phyloP scores from a whole-genome alignment of 1,140 invertebrate genomes.

The Sinella curviseta region DNA sequence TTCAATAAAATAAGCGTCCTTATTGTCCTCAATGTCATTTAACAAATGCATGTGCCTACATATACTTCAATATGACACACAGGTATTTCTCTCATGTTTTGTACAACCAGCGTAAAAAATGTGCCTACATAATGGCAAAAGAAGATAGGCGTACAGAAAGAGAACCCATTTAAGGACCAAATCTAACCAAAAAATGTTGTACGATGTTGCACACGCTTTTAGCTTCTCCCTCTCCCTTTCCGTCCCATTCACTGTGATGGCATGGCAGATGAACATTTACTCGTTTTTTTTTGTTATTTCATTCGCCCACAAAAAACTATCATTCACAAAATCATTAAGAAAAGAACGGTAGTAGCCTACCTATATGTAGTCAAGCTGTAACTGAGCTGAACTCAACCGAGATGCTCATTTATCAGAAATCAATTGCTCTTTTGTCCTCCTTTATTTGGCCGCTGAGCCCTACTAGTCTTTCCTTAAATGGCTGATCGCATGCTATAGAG shows the following conservation, averaged over 20 bases:
- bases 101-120: no score
- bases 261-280: not conserved
- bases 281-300: not conserved
- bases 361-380: not conserved
- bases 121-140: no score
- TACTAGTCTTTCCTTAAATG: constrained; percentile 14
- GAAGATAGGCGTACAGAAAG: no score
- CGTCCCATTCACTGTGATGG: not conserved
- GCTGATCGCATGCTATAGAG: not conserved
- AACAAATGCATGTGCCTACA: not conserved
- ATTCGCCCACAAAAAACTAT: constrained; percentile 17
- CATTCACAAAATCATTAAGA: not conserved
- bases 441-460: constrained; percentile 4
- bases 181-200: not conserved
- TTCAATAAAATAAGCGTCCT: constrained; percentile 9
- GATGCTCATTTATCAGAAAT: constrained; percentile 25
- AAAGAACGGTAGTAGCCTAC: not conserved
- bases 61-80: not conserved
- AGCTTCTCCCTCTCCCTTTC: not conserved
- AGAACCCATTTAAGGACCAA: not conserved
- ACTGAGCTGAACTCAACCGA: no score
- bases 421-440: constrained; percentile 11
- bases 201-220: not conserved
- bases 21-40: not conserved
- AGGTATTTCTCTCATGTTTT: not conserved